Conservation (phyloP, 2,113 vertebrate species). For the Phoenicopterus ruber region DNA sequence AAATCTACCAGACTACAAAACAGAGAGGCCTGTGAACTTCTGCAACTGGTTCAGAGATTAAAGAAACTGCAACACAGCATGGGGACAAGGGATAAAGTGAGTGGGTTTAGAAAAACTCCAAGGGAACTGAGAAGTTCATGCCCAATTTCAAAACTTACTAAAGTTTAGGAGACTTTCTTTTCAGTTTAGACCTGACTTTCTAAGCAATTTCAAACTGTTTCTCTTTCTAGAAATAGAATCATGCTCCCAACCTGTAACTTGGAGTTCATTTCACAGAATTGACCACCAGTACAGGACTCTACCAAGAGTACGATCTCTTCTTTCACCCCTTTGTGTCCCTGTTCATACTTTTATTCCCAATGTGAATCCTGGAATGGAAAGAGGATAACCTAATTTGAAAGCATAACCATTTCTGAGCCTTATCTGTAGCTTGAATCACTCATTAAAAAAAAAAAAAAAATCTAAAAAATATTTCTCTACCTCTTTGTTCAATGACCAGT, state of each 20-base stretch:
- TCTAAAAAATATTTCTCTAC: neutral
- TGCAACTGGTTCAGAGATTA: neutral
- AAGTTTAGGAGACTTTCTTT: neutral
- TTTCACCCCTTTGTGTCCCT: neutral
- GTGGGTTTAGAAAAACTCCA: neutral
- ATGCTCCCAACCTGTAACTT: neutral
- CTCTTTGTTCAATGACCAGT: neutral
- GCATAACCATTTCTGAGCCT: neutral
- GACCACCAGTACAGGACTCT: neutral
- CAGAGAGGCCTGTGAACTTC: neutral
- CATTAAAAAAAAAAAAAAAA: neutral
- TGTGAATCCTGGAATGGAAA: neutral
- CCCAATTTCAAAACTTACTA: neutral
- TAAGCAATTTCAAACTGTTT: neutral
- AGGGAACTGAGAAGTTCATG: neutral
- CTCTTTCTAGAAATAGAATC: neutral
- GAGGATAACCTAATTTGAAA: neutral
- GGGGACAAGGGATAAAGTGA: neutral
- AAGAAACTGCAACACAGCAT: neutral
- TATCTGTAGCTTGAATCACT: neutral
- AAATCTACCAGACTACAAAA: conserved; percentile 40
- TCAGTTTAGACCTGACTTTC: neutral
- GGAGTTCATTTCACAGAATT: neutral
- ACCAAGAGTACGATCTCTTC: neutral
- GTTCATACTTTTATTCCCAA: neutral